Conservation (phyloP, 2,888 invertebrate genomes). For the Microplitis manilae region DNA sequence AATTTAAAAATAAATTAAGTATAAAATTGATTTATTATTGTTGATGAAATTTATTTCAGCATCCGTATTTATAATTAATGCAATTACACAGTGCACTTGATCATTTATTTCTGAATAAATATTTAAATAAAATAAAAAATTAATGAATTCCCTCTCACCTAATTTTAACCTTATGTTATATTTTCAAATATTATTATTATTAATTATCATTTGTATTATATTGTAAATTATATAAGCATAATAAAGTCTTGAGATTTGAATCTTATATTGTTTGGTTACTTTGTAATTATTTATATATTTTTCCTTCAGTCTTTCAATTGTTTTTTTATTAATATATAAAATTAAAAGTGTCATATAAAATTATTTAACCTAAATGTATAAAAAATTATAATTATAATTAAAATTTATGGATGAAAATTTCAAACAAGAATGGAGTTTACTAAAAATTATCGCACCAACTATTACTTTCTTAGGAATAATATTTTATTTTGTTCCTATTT, state of each 20-base stretch:
- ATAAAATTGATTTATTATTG: no score
- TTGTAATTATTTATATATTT: neutral
- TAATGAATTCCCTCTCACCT: neutral
- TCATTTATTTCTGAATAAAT: neutral
- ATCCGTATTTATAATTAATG: neutral
- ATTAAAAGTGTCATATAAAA: neutral
- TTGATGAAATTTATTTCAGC: no score
- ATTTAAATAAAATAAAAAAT: neutral
- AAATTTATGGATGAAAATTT: slow-evolving; percentile 29
- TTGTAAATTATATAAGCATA: slow-evolving; percentile 67
- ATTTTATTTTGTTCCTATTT: slow-evolving; percentile 62
- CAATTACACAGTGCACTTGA: neutral
- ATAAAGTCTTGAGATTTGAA: slow-evolving; percentile 65
- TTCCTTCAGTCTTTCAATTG: neutral
- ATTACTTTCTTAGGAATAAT: slow-evolving; percentile 54
- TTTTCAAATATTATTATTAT: neutral
- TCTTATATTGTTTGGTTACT: slow-evolving; percentile 38
- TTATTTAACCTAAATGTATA: neutral
- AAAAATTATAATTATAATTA: neutral
- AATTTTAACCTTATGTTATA: neutral
- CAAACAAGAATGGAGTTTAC: slow-evolving; percentile 54
- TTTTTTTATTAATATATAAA: neutral
- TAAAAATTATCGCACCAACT: slow-evolving; percentile 54
- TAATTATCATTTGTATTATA: slow-evolving; percentile 67
- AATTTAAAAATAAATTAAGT: no score